Evolutionary conservation across 2,797 vertebrate genomes (phyloP).

Genomic region (Leuciscus waleckii): DNA sequence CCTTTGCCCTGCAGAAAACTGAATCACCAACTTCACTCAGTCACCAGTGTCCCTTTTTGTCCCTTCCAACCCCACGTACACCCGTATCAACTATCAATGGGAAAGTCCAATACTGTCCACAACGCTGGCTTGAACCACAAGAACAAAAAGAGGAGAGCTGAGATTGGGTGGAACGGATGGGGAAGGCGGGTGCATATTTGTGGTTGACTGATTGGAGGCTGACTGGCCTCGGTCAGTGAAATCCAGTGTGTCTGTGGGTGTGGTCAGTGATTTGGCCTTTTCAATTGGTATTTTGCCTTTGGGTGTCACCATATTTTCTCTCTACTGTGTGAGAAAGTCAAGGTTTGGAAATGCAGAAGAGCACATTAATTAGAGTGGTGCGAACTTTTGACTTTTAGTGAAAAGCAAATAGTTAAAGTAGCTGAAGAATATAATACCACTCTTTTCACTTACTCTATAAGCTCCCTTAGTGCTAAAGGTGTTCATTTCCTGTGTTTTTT

Average conservation of each 20-base stretch:
- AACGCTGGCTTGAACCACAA: neutral
- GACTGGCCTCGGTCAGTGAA: conserved; percentile 68
- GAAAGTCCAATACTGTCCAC: conserved; percentile 22
- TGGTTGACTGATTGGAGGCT: conserved; percentile 78
- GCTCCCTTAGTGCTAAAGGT: conserved; percentile 2
- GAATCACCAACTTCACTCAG: conserved; percentile 20
- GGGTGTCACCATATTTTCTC: conserved; percentile 42
- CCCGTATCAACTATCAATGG: neutral
- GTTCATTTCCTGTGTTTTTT: conserved; percentile 4
- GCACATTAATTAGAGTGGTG: conserved; percentile 6
- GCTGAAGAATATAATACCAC: neutral
- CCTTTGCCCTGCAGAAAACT: conserved; percentile 16
- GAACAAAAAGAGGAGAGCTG: conserved; percentile 9
- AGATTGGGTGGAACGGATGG: conserved; percentile 43
- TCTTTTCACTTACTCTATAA: conserved; percentile 3
- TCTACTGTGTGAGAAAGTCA: conserved; percentile 25
- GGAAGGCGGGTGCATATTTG: conserved; percentile 78
- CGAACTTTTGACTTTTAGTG: neutral
- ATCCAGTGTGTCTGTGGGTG: conserved; percentile 57
- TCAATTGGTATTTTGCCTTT: conserved; percentile 44
- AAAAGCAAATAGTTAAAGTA: conserved; percentile 12
- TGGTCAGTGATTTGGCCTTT: conserved; percentile 54
- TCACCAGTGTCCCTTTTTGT: conserved; percentile 3
- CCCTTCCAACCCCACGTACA: neutral
- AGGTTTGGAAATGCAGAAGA: neutral